phyloP scores from a whole-genome alignment of 2,113 vertebrate species.

The Mus musculus region GRCm39 chr1:83453001-83453500 shows the following conservation, averaged over 20 bases:
- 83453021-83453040: not conserved
- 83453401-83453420: not conserved
- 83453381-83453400: not conserved
- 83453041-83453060: slow-evolving; percentile 9
- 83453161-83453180: not conserved
- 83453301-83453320: not conserved
- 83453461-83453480: too few species aligned
- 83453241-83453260: not conserved
- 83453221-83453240: not conserved
- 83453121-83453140: slow-evolving; percentile 1
- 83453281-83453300: not conserved
- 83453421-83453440: too few species aligned
- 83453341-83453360: not conserved
- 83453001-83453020: not conserved
- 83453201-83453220: not conserved
- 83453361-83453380: not conserved
- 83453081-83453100: not conserved
- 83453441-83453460: too few species aligned
- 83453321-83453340: not conserved
- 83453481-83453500: too few species aligned
- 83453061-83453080: not conserved
- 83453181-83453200: not conserved
- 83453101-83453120: not conserved
- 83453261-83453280: not conserved
- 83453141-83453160: not conserved